Evolutionary conservation across 2,113 vertebrate species (phyloP), one percentile per base, ranked within the genome.

Genomic region (Syrrhaptes paradoxus): DNA sequence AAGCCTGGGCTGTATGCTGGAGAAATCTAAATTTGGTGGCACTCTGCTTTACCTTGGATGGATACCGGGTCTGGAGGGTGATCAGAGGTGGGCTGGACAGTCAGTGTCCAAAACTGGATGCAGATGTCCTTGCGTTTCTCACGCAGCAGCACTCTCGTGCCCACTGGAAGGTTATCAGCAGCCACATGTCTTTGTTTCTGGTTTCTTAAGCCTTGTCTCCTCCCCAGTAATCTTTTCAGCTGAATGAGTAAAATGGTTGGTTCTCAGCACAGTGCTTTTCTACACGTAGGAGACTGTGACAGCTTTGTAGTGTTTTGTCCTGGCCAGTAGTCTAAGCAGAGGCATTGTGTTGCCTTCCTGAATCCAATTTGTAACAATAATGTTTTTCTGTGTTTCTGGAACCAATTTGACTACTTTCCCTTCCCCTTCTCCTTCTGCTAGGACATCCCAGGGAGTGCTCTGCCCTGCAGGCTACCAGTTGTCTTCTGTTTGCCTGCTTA

Each of bases 301-400:
- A 89, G 62, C 62, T 91, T 76, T 16, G 34, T 11, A 4, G 71
- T 17, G 26, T 48, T 95, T 74, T 83, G 51, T 77, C 71, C 87
- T 57, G 67, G 63, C 70, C 78, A 26, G 49, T 8, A 66, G 11
- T 38, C 41, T 51, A 28, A 94, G 71, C 78, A 90, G 72, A 90
- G 62, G 79, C 66, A 34, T 86, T 90, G 79, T 73, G 79, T 83
- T 85, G 51, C 74, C 63, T 91, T 91, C 78, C 78, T 86, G 72
- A 91, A 76, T 91, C 59, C 75, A 83, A 59, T 94, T 94, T 85
- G 59, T 91, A 91, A 88, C 72, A 89, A 73, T 88, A 34, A 89
- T 93, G 63, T 71, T 95, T 93, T 93, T 76, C 55, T 86, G 72
- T 68, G 75, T 67, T 83, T 93, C 90, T 95, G 90, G 90, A 92